Evolutionary conservation across 2,113 vertebrate species (phyloP).

Genomic region (Daubentonia madagascariensis): DNA sequence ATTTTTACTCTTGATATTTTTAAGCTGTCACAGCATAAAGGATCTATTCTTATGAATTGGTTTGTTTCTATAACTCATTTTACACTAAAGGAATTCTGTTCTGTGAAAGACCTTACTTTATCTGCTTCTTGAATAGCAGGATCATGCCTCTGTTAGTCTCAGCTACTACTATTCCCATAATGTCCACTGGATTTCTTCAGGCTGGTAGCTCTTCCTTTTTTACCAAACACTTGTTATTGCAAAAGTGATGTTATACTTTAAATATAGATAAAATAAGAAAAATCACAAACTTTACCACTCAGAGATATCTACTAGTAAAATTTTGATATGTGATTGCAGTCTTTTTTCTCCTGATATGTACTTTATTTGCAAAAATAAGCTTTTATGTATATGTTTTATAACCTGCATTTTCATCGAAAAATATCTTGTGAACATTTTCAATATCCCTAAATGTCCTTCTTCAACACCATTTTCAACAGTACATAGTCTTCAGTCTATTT

Average conservation of each 20-base stretch:
- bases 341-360: background rate
- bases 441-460: background rate
- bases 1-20: background rate
- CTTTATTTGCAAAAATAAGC: background rate
- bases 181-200: background rate
- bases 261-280: background rate
- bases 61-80: background rate
- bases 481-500: background rate
- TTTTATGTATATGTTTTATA: background rate
- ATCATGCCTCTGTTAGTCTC: background rate
- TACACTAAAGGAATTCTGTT: background rate
- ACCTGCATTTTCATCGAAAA: background rate
- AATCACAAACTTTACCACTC: background rate
- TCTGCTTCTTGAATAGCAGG: background rate
- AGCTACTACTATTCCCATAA: background rate
- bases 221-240: background rate
- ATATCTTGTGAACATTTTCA: background rate
- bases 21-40: background rate
- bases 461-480: background rate
- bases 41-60: fast-evolving
- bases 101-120: background rate
- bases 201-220: background rate
- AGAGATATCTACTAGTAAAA: background rate
- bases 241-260: background rate
- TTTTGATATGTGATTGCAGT: background rate